Base-by-base conservation (phyloP, 2,888 invertebrate genomes). In the Pollenia amentaria region DNA sequence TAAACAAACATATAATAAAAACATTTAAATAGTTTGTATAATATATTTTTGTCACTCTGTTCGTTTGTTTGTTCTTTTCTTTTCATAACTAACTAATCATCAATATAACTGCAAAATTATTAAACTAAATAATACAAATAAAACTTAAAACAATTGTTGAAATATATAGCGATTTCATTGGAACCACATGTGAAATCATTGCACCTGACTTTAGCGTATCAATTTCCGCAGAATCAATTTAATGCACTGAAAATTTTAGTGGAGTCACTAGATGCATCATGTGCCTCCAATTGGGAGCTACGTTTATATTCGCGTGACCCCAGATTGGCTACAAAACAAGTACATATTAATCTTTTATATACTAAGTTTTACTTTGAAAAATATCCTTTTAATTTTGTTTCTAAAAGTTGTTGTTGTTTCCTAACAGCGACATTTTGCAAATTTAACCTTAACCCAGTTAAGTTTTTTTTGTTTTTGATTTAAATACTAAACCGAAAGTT, bases 181-280 rank as follows among this genome's bases (percentile, higher is more conserved):
- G 97, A 97, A 92, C 96, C 97, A 0, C 96, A 97, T 91, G 96
- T 96, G 75, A 97, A 98, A 92, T 97, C 97, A 11, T 94, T 98
- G 75, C 98, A 98, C 93, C 94, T 98, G 90, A 97, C 98, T 9
- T 94, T 98, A 91, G 98, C 98, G 18, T 98, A 98, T 94, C 97
- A 97, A 93, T 98, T 98, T 93, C 95, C 96, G 14, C 94, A 95
- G 90, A 94, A 94, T 21, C 95, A 96, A 75, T 97, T 95, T 90
- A 95, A 96, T 85, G 94, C 95, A 76, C 94, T 98, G 70, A 96
- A 97, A 93, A 93, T 94, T 16, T 94, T 98, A 89, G 97, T 97
- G 40, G 96, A 96, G 89, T 95, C 95, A 75, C 94, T 98, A 88
- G 95, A 96, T 90, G 95, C 96, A 0, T 94, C 94, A 70, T 95